Evolutionary conservation across 2,888 invertebrate genomes (phyloP), one percentile per base, ranked within the genome.

Genomic region (Acanthoscelides obtectus): DNA sequence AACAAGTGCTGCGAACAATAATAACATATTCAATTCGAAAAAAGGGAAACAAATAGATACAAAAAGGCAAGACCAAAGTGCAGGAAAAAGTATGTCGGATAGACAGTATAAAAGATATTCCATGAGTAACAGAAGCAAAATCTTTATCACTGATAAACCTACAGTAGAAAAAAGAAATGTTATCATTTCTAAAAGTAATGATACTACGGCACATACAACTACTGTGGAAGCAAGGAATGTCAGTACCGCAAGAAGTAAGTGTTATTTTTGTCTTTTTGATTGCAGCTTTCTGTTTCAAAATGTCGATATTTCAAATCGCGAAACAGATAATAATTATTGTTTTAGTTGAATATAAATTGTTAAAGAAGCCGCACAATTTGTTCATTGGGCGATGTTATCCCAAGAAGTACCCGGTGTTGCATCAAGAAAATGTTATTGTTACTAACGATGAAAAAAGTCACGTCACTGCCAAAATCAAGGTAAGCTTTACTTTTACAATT

Each of bases 201-300:
- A 67, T 20, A 67, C 94, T 94, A 94, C 78, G 92, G 90, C 22
- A 65, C 68, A n/a, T 67, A 67, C 67, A n/a, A 69, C 69, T 8
- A 69, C 64, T 2, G 64, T 69, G 19, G 25, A 63, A 20, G 64
- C 69, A 20, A 69, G 64, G 22, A 69, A 69, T 69, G 20, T 69
- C 8, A 69, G 64, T 20, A 22, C 63, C 19, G 69, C n/a, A n/a
- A 21, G 21, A 69, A 64, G 69, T 69, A 69, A 68, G 22, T 64
- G n/a, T 64, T 2, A 25, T 4, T 0, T n/a, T 3, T 65, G 12
- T 65, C 3, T 65, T 65, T 5, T n/a, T 20, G 65, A n/a, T 65
- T 20, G n/a, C 3, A 5, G 5, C 12, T 65, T 20, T 20, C 17
- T 65, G 3, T 20, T 65, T 17, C 12, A 65, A 20, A 5, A 12